A percentile compares a stretch with the other conserved stretches of the same genome.
Conservation (phyloP, 2,888 invertebrate genomes). For the Mycogona germanica region DNA sequence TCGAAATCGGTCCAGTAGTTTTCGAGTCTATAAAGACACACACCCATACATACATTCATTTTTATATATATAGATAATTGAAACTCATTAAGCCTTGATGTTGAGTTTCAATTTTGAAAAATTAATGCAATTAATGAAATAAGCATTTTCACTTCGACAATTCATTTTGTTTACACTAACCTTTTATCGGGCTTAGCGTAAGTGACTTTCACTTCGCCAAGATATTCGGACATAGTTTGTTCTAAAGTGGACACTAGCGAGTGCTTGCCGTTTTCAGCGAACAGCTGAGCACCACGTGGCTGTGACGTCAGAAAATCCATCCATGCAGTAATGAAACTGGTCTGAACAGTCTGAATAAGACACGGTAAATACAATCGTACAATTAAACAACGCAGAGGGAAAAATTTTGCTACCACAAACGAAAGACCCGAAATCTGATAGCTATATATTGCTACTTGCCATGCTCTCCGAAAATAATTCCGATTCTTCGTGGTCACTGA, state of each 20-base stretch:
- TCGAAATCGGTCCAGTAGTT: not conserved
- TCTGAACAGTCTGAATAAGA: conserved; percentile 45
- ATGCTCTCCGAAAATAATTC: conserved; percentile 59
- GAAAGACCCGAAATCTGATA: not conserved
- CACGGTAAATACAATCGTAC: not conserved
- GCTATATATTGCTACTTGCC: conserved; percentile 45
- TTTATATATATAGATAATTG: too few relatives aligned
- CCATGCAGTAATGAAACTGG: conserved; percentile 59
- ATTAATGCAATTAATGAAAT: too few relatives aligned
- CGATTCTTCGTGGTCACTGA: conserved; percentile 27
- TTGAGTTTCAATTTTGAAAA: too few relatives aligned
- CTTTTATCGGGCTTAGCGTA: conserved; percentile 11
- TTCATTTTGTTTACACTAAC: not conserved
- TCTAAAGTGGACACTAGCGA: conserved; percentile 45
- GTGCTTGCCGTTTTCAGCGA: conserved; percentile 50
- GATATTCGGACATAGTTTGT: conserved; percentile 40
- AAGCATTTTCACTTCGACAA: too few relatives aligned
- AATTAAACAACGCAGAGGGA: not conserved
- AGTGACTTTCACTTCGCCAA: conserved; percentile 56
- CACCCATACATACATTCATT: too few relatives aligned
- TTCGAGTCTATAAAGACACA: too few relatives aligned
- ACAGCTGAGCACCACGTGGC: conserved; percentile 59
- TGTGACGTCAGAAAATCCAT: conserved; percentile 57
- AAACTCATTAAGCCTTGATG: too few relatives aligned
- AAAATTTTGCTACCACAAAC: not conserved